Evolutionary conservation across 2,888 invertebrate species (phyloP), one percentile per base, ranked within the genome.

Genomic region (Campopleginae sp.): DNA sequence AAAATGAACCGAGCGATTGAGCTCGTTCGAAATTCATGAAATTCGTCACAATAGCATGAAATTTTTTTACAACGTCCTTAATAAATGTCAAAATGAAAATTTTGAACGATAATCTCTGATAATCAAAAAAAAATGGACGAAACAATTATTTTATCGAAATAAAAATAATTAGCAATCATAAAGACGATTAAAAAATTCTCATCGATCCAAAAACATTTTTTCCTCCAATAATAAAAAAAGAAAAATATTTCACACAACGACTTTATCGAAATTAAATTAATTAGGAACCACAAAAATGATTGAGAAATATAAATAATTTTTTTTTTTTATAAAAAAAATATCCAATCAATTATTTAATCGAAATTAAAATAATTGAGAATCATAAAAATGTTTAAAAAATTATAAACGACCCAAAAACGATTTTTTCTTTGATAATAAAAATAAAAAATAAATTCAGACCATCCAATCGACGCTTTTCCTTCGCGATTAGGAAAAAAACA

Each of bases 1-100:
- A 80, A 72, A 27, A 33, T n/a, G 38, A 38, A 38, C 8, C 74
- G 42, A 76, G 44, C 65, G 46, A 80, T 54, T 12, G 42, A 42
- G 27, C 27, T 58, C 58, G 58, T 27, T 58, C 4, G 14, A 27
- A 14, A 27, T 27, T 12, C 31, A 65, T 17, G 10, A 65, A 65
- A 79, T 38, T 27, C n/a, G 5, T 65, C 2, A 38, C 10, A 19
- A 65, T 8, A 33, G n/a, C 63, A 8, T n/a, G 33, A 38, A 38
- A 38, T 38, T 38, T 10, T 27, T n/a, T 54, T 5, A 23, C 4
- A 23, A 10, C 54, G 23, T 27, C 3, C 12, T 27, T 0, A 27
- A 27, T 27, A 4, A 54, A 1, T 27, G 14, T 58, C 12, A n/a
- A 58, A 58, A 58, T 58, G 4, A 58, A 14, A 23, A 58, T 58